phyloP scores from a whole-genome alignment of 2,888 invertebrate genomes.

The Gari tellinella region DNA sequence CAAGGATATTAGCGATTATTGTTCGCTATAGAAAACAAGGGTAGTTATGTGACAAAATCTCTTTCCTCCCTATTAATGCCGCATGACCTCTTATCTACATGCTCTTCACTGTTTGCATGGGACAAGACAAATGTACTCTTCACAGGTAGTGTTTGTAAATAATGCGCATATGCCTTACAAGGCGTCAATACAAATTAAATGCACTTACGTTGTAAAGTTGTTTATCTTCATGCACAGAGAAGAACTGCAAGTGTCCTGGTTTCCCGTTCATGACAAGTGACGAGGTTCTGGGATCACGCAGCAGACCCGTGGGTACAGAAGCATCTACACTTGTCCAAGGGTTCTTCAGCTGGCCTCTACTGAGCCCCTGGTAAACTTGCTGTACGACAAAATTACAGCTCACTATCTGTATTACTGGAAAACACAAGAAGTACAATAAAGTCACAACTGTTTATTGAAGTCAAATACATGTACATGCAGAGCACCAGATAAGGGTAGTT shows the following conservation, averaged over 20 bases:
- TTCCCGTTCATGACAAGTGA: slow-evolving; percentile 90
- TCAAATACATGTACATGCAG: too few species aligned
- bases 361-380: slow-evolving; percentile 89
- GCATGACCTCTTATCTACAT: too few species aligned
- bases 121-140: too few species aligned
- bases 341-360: slow-evolving; percentile 86
- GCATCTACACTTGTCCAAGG: slow-evolving; percentile 51
- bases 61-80: too few species aligned
- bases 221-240: slow-evolving; percentile 87
- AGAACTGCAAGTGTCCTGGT: slow-evolving; percentile 91
- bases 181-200: too few species aligned
- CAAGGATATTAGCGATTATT: too few species aligned
- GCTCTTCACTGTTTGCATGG: too few species aligned
- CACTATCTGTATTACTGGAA: slow-evolving; percentile 84
- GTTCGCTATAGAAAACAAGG: too few species aligned
- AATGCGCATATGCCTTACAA: too few species aligned
- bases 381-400: slow-evolving; percentile 85
- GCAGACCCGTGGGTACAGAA: slow-evolving; percentile 83
- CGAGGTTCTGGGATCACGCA: slow-evolving; percentile 88
- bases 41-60: too few species aligned
- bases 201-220: slow-evolving; percentile 89
- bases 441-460: not conserved
- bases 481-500: too few species aligned
- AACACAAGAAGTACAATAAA: not conserved
- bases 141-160: too few species aligned